A percentile compares a stretch with the other conserved stretches of the same genome.
These are phyloP conservation scores for Motacilla alba DNA, from an alignment of 2,113 vertebrate species.

Conservation along the genomic window DNA sequence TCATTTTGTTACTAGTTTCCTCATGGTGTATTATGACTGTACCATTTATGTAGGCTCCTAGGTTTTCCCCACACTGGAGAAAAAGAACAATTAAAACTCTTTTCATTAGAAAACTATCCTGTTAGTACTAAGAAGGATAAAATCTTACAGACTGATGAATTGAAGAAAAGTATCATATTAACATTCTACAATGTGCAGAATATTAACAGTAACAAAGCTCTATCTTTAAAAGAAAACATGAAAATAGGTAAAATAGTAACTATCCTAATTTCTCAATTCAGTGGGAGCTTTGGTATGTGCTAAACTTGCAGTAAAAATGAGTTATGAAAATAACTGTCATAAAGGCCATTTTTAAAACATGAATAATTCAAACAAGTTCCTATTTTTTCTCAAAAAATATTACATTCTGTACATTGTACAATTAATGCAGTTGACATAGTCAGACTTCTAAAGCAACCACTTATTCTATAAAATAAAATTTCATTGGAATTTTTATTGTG, in stretches of 20 bases:
- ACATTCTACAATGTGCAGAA: neutral
- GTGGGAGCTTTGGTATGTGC: neutral
- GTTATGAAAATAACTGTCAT: slow-evolving; percentile 43
- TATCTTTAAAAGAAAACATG: neutral
- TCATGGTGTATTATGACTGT: neutral
- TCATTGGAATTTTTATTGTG: neutral
- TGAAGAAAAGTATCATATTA: neutral
- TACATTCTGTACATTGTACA: slow-evolving; percentile 15
- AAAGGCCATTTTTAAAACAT: slow-evolving; percentile 30
- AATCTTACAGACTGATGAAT: neutral
- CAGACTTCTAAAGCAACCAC: neutral
- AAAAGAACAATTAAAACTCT: neutral
- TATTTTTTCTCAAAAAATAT: neutral
- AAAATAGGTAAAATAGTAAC: slow-evolving; percentile 1
- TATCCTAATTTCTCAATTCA: slow-evolving; percentile 10
- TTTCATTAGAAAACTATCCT: neutral
- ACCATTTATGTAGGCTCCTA: neutral
- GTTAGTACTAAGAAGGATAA: neutral
- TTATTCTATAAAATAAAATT: slow-evolving; percentile 19
- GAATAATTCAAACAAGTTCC: slow-evolving; percentile 30
- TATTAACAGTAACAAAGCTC: neutral
- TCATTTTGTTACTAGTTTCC: neutral
- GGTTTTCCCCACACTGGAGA: neutral
- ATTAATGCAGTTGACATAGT: slow-evolving; percentile 36
- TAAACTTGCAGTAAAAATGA: slow-evolving; percentile 47